Conservation (phyloP, 2,113 vertebrate genomes). For the Centrocercus urophasianus region DNA sequence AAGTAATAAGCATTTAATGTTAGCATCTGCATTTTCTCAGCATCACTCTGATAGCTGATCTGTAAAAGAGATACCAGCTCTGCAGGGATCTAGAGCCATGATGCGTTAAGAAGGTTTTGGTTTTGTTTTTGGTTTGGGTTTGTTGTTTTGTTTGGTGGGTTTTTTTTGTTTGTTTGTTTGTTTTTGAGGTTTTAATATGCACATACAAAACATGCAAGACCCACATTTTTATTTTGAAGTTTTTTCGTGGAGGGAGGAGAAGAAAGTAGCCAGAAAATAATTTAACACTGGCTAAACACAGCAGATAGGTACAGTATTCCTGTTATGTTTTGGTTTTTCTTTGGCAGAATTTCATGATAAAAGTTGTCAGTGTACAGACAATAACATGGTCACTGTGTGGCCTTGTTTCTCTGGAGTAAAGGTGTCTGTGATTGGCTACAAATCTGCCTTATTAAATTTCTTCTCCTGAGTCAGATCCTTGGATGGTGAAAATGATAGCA, state of each 20-base stretch:
- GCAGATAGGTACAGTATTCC: neutral
- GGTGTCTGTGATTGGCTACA: neutral
- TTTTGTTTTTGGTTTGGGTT: neutral
- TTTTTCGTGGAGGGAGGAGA: neutral
- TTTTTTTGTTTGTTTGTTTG: neutral
- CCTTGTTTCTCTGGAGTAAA: neutral
- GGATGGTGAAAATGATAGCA: neutral
- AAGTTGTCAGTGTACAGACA: neutral
- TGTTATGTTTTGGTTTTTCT: neutral
- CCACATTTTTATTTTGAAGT: neutral
- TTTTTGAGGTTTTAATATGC: neutral
- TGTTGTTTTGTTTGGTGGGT: neutral
- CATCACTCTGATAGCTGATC: neutral
- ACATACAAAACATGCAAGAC: neutral
- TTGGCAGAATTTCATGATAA: neutral
- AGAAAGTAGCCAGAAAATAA: constrained; percentile 1
- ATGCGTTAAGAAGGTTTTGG: neutral
- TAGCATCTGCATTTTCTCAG: constrained; percentile 34
- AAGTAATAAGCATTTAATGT: neutral
- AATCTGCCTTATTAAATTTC: constrained; percentile 22
- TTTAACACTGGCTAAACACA: neutral
- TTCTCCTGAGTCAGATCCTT: neutral
- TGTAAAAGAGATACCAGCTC: neutral
- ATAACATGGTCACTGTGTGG: neutral
- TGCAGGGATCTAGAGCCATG: neutral